These are phyloP conservation scores for Aphelenchoides avenae DNA, from an alignment of 1,140 invertebrate genomes.

Conservation along the genomic window DNA sequence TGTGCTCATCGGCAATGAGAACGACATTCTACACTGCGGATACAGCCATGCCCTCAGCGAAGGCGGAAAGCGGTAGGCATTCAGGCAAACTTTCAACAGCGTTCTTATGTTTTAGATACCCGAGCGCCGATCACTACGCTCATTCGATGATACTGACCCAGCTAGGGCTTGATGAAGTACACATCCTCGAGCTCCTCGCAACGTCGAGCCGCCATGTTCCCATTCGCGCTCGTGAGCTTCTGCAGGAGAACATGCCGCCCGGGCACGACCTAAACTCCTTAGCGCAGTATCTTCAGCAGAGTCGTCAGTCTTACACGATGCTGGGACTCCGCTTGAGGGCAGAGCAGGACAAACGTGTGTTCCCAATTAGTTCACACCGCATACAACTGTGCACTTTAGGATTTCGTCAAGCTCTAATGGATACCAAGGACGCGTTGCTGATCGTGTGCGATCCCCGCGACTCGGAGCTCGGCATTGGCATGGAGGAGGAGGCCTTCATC, in stretches of 20 bases:
- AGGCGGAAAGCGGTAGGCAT: slow-evolving; percentile 50
- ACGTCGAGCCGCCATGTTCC: slow-evolving; percentile 46
- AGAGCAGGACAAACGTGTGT: slow-evolving; percentile 55
- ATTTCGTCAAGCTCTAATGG: slow-evolving; percentile 48
- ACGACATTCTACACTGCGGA: slow-evolving; percentile 52
- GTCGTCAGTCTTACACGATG: slow-evolving; percentile 52
- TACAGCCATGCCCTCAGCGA: slow-evolving; percentile 49
- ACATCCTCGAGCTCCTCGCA: slow-evolving; percentile 53
- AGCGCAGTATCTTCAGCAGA: slow-evolving; percentile 39
- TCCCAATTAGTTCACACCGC: background rate
- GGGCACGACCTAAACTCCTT: slow-evolving; percentile 50
- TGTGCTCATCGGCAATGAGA: slow-evolving; percentile 53
- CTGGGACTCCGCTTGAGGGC: slow-evolving; percentile 46
- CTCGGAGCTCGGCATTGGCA: slow-evolving; percentile 54
- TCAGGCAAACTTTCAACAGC: background rate
- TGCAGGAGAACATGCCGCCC: slow-evolving; percentile 54
- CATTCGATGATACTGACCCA: slow-evolving; percentile 49
- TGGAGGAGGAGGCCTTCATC: slow-evolving; percentile 53
- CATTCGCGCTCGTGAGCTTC: slow-evolving; percentile 37
- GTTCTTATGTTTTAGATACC: slow-evolving; percentile 45
- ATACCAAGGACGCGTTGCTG: slow-evolving; percentile 49
- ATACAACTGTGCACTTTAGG: slow-evolving; percentile 25
- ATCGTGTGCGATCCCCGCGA: slow-evolving; percentile 53
- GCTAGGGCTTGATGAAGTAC: slow-evolving; percentile 38
- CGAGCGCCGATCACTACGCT: slow-evolving; percentile 53